These are phyloP conservation scores for Fregata magnificens DNA, from an alignment of 2,113 vertebrate species.

Conservation along the genomic window DNA sequence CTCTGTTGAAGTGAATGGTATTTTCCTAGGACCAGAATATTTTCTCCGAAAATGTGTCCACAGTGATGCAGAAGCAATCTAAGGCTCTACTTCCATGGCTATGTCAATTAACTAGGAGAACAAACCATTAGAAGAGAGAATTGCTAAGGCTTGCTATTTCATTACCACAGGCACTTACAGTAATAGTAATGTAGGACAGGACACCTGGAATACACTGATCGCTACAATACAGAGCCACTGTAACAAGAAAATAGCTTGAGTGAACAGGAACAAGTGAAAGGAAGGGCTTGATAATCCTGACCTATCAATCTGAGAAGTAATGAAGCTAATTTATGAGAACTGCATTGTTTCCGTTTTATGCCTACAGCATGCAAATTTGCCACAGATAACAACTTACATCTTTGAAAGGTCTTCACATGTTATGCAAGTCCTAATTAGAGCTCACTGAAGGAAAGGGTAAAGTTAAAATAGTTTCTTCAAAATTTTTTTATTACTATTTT, in stretches of 20 bases:
- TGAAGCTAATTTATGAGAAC: not conserved
- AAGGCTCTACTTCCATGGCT: not conserved
- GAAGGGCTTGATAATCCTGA: not conserved
- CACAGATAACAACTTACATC: accelerated
- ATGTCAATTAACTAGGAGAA: constrained; percentile 28
- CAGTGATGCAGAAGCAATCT: constrained; percentile 10
- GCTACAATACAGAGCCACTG: not conserved
- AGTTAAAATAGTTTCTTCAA: not conserved
- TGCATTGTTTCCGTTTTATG: not conserved
- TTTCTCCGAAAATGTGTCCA: not conserved
- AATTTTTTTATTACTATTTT: not conserved
- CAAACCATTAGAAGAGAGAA: not conserved
- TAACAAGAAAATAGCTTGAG: not conserved
- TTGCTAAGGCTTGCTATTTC: not conserved
- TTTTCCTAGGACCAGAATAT: not conserved
- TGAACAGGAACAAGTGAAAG: not conserved
- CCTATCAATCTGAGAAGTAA: not conserved
- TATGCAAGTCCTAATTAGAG: not conserved
- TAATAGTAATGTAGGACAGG: not conserved
- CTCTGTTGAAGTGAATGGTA: not conserved
- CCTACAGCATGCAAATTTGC: not conserved
- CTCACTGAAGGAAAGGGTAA: not conserved
- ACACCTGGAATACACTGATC: not conserved
- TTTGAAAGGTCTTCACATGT: not conserved
- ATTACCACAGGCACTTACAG: not conserved